Evolutionary conservation across 2,797 vertebrate species (phyloP).

Genomic region (Sebastes vulpes): DNA sequence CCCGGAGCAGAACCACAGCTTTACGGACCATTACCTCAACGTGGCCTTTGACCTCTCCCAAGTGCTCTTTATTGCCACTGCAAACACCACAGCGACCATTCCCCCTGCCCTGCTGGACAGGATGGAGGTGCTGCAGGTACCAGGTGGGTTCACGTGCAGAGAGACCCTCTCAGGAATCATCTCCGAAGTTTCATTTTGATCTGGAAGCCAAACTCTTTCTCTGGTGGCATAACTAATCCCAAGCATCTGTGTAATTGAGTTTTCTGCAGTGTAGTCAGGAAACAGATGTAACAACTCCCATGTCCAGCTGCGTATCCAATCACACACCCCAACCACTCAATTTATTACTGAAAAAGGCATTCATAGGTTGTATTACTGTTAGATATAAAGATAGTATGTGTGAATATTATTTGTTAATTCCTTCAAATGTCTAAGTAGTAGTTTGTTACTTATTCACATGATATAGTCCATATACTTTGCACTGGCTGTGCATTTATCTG

Average conservation of each 20-base stretch:
- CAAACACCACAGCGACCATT: conserved; percentile 94
- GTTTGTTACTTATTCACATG: too few relatives aligned
- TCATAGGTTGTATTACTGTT: neutral
- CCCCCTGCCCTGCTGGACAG: conserved; percentile 95
- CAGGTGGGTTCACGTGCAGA: conserved; percentile 86
- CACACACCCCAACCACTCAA: neutral
- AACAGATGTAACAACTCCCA: neutral
- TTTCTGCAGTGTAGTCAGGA: neutral
- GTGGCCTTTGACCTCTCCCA: conserved; percentile 98
- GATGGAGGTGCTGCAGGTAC: conserved; percentile 97
- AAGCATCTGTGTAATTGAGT: neutral
- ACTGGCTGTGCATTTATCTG: neutral
- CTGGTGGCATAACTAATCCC: neutral
- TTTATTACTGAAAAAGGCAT: neutral
- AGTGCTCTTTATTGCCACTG: conserved; percentile 98
- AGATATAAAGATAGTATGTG: neutral
- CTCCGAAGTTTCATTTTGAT: neutral
- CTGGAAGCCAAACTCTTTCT: neutral
- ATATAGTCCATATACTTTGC: neutral
- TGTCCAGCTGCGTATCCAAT: neutral
- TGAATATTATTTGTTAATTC: neutral
- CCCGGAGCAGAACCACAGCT: conserved; percentile 98
- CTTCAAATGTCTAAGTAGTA: neutral
- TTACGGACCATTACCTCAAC: conserved; percentile 97
- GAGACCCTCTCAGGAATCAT: neutral